Evolutionary conservation across 1,140 invertebrate species (phyloP), one percentile per base, ranked within the genome.

Genomic region (Vanessa tameamea): DNA sequence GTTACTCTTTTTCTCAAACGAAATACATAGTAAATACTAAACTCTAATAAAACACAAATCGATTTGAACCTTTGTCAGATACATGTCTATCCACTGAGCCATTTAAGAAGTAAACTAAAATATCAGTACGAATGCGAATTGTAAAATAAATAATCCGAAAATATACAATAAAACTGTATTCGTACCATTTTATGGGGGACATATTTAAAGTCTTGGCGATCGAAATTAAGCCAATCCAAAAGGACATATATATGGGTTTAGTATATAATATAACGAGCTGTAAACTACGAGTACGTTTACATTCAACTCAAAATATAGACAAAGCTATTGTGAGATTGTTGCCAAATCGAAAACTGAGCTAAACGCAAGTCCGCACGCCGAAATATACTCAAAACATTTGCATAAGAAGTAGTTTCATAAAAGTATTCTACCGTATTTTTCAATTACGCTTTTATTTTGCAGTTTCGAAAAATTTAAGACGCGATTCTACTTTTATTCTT

Each of bases 271-370:
- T 61, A 13, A 61, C 15, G 31, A 50, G 15, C 11, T 47, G 31
- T 63, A 71, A 53, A 71, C 16, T 48, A 66, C 55, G 48, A 23
- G 61, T 57, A 72, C 48, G 51, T 67, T 66, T 75, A 75, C 16
- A 64, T 67, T 73, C 67, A 63, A 57, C 67, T 69, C 75, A 70
- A 71, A 76, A 75, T 80, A 78, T 76, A 63, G 64, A 72, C 66
- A 63, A 66, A n/a, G 63, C 50, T 76, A 85, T 82, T 82, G 83
- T 77, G 13, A 51, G 72, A 64, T 57, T 76, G 73, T 82, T 86
- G 84, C 84, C 82, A 86, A 86, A 86, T 86, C 81, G 84, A 86
- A 86, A 83, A 82, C 84, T 84, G 79, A 81, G 77, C 81, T 79
- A 64, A 80, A 82, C 78, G 77, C 51, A n/a, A 50, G 48, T 14